Percentiles rank a stretch among this genome's conserved stretches.
These are phyloP conservation scores for Neofelis nebulosa DNA, from an alignment of 2,113 vertebrate species.

Conservation along the genomic window DNA sequence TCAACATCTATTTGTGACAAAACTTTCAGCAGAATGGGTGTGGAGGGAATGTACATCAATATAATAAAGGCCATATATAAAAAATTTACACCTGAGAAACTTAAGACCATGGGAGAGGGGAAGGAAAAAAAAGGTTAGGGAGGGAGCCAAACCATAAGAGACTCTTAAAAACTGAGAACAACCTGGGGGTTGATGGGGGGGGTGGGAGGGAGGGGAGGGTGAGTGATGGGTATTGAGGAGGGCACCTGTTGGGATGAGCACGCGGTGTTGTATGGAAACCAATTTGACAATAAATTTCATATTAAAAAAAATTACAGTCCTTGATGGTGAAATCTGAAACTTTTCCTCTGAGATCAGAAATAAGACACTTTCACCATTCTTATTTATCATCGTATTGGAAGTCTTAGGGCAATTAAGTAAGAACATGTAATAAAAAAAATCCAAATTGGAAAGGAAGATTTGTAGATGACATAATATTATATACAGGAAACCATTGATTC, in stretches of 20 bases:
- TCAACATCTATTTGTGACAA: no score
- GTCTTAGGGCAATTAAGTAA: neutral
- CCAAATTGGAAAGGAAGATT: neutral
- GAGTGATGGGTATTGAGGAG: no score
- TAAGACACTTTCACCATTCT: neutral
- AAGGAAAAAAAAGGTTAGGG: no score
- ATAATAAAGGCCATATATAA: neutral
- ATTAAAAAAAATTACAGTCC: neutral
- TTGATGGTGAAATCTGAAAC: neutral
- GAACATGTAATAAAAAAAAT: neutral
- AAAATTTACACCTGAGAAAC: no score
- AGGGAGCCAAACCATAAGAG: no score
- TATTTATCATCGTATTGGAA: neutral
- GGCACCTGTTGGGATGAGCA: no score
- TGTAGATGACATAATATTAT: neutral
- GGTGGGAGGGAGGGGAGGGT: no score
- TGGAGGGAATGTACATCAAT: neutral
- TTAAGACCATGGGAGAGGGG: no score
- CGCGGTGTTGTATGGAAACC: no score
- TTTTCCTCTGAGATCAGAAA: neutral
- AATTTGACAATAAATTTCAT: neutral
- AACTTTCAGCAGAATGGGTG: no score
- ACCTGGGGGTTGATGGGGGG: no score
- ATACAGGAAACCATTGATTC: neutral
- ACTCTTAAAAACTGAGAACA: no score